phyloP scores from a whole-genome alignment of 2,797 vertebrate species.

The Tympanoctomys barrerae region DNA sequence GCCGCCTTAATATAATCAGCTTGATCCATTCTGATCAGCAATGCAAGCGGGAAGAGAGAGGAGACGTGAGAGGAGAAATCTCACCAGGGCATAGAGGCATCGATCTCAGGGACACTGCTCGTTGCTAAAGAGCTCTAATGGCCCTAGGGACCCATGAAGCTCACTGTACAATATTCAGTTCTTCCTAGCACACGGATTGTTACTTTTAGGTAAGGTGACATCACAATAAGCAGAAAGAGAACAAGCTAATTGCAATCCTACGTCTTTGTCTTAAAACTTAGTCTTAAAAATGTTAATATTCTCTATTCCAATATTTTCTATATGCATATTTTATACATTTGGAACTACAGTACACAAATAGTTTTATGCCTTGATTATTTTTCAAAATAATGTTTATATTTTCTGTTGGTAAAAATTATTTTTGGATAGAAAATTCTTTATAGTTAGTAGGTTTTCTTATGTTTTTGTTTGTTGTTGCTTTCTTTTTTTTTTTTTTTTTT shows the following conservation, averaged over 20 bases:
- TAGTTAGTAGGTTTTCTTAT: neutral
- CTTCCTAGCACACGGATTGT: neutral
- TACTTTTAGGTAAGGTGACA: neutral
- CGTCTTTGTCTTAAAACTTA: constrained; percentile 29
- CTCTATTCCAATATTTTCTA: constrained; percentile 49
- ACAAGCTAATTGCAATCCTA: constrained; percentile 6
- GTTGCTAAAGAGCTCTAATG: neutral
- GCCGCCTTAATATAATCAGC: neutral
- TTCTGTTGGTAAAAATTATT: neutral
- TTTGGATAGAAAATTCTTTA: neutral
- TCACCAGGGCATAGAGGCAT: neutral
- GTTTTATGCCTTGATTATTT: neutral
- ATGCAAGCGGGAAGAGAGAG: neutral
- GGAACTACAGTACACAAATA: neutral
- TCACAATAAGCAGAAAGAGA: constrained; percentile 26
- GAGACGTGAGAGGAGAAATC: neutral
- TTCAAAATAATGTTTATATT: neutral
- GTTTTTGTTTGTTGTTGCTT: neutral
- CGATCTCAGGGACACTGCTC: neutral
- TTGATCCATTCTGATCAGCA: neutral
- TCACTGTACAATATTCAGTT: neutral
- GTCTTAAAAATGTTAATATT: constrained; percentile 38
- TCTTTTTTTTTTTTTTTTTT: too few species aligned
- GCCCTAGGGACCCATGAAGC: neutral
- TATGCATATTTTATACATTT: neutral